Evolutionary conservation across 2,888 invertebrate genomes (phyloP).

Genomic region (Nymphalis polychloros): DNA sequence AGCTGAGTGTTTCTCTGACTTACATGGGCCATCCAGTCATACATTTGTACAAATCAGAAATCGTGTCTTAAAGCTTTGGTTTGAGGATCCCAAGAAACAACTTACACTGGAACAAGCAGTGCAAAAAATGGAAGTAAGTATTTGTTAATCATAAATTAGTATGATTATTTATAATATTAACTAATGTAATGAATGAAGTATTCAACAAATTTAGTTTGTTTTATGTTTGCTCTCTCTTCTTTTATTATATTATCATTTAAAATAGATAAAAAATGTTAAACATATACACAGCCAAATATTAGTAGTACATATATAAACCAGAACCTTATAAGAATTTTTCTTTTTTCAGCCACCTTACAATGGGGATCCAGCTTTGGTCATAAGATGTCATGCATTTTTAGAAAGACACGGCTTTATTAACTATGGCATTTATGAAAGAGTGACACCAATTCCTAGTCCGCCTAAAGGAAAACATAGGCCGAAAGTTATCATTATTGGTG

Average conservation of each 20-base stretch:
- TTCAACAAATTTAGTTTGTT: no score
- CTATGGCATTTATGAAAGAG: conserved; percentile 96
- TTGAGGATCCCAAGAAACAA: conserved; percentile 96
- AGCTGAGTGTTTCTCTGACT: conserved; percentile 95
- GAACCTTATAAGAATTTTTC: background rate
- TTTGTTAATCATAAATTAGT: background rate
- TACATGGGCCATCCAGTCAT: conserved; percentile 91
- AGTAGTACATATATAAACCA: no score
- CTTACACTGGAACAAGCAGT: conserved; percentile 90
- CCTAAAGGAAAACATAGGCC: conserved; percentile 83
- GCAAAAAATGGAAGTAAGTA: conserved; percentile 86
- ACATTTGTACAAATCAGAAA: conserved; percentile 96
- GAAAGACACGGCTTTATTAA: conserved; percentile 98
- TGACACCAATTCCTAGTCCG: conserved; percentile 85
- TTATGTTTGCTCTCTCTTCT: no score
- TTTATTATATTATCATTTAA: no score
- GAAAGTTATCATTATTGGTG: conserved; percentile 85
- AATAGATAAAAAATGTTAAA: background rate
- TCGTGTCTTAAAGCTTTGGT: conserved; percentile 95
- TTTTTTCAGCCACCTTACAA: conserved; percentile 91
- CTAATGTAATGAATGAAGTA: no score
- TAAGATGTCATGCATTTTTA: conserved; percentile 93
- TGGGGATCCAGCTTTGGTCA: conserved; percentile 91
- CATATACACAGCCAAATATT: background rate
- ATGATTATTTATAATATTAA: background rate